Evolutionary conservation across 2,888 invertebrate species (phyloP).

Genomic region (Stratiomys singularior): DNA sequence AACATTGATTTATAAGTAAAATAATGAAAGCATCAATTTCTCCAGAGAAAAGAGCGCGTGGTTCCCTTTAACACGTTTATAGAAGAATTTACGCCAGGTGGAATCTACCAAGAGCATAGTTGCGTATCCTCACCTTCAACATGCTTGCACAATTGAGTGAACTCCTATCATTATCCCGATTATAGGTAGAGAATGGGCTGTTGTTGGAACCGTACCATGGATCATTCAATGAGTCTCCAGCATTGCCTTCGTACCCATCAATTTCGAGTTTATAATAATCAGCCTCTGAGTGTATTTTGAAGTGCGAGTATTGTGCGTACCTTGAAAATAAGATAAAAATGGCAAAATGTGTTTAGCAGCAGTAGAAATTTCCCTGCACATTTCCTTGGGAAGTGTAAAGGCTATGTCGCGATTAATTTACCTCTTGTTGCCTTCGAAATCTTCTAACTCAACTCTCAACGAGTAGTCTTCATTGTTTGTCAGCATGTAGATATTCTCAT

Average conservation of each 20-base stretch:
- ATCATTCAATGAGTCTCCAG: conserved; percentile 90
- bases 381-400: neutral
- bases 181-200: conserved; percentile 92
- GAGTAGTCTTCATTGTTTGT: conserved; percentile 92
- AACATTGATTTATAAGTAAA: too few species aligned
- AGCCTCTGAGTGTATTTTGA: conserved; percentile 90
- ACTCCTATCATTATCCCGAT: conserved; percentile 91
- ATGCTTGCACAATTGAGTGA: conserved; percentile 92
- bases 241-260: conserved; percentile 90
- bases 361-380: conserved; percentile 1
- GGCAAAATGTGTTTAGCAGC: too few species aligned
- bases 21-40: too few species aligned
- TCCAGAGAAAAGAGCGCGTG: too few species aligned
- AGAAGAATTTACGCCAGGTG: too few species aligned
- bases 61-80: too few species aligned
- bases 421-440: conserved; percentile 93
- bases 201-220: conserved; percentile 95
- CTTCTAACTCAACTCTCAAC: conserved; percentile 87
- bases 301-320: conserved; percentile 90
- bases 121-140: conserved; percentile 75
- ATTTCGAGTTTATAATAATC: conserved; percentile 93
- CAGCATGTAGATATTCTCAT: conserved; percentile 93
- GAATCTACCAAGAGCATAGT: too few species aligned
- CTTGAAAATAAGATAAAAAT: conserved; percentile 66
- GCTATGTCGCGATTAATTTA: too few species aligned